Percentiles rank a stretch among this genome's conserved stretches.
phyloP scores from a whole-genome alignment of 1,140 invertebrate species.

The Laupala kohalensis region DNA sequence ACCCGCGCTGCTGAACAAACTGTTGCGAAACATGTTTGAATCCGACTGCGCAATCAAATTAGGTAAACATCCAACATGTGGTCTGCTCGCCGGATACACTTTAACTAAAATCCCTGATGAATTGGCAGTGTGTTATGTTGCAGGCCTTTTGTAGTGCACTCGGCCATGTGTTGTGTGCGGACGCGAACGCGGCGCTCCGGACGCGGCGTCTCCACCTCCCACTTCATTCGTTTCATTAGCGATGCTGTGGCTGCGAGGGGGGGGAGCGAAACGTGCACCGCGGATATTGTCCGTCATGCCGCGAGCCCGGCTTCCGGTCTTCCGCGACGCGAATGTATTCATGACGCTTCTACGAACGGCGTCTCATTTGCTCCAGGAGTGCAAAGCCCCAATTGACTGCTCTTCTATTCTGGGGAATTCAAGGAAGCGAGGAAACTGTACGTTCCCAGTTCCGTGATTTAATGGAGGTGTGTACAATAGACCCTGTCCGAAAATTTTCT shows the following conservation, averaged over 20 bases:
- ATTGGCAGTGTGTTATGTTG: constrained; percentile 1
- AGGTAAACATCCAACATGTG: constrained; percentile 12
- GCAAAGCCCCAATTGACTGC: no score
- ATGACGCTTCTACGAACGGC: no score
- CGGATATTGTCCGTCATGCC: not conserved
- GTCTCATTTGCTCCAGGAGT: no score
- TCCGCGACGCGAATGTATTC: no score
- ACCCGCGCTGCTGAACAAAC: not conserved
- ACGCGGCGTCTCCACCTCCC: not conserved
- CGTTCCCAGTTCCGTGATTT: no score
- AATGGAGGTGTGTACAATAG: no score
- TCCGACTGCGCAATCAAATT: constrained; percentile 14
- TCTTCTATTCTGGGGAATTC: no score
- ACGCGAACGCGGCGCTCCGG: not conserved
- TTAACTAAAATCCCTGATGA: constrained; percentile 7
- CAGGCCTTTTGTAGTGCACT: constrained; percentile 6
- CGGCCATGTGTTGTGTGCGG: not conserved
- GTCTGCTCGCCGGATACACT: not conserved
- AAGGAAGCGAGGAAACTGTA: no score
- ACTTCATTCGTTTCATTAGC: constrained; percentile 6
- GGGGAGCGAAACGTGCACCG: no score
- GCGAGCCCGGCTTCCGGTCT: not conserved
- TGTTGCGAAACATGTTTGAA: constrained; percentile 12
- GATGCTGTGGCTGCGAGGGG: not conserved
- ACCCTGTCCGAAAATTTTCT: no score